These are phyloP conservation scores for Cryptocheilus praepositus DNA, from an alignment of 2,888 invertebrate species.

Conservation along the genomic window DNA sequence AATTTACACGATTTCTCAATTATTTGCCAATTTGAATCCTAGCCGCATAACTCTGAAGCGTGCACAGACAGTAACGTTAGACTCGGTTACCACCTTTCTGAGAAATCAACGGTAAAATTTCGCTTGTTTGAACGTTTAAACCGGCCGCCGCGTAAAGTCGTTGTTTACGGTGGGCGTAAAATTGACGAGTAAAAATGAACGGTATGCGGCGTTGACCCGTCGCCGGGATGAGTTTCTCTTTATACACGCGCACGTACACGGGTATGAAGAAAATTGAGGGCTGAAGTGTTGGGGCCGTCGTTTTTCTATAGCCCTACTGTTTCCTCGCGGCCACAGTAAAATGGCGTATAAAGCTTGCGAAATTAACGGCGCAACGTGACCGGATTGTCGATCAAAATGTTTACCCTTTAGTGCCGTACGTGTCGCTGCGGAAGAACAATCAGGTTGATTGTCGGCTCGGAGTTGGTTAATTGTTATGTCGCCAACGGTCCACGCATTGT, in stretches of 20 bases:
- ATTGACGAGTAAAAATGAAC: constrained; percentile 13
- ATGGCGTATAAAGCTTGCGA: constrained; percentile 5
- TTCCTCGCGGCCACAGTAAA: background rate
- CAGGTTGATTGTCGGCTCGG: too few relatives aligned
- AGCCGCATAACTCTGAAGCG: too few relatives aligned
- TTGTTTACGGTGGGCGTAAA: constrained; percentile 6
- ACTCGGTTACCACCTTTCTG: too few relatives aligned
- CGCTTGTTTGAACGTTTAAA: background rate
- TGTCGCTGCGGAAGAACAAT: too few relatives aligned
- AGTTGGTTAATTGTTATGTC: too few relatives aligned
- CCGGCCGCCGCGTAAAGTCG: background rate
- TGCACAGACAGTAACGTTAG: too few relatives aligned
- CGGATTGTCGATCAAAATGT: constrained; percentile 21
- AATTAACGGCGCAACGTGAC: constrained; percentile 19
- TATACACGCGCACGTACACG: background rate
- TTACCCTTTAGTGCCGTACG: background rate
- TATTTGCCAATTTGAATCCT: too few relatives aligned
- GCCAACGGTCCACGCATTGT: too few relatives aligned
- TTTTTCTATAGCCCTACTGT: background rate
- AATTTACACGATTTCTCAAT: too few relatives aligned
- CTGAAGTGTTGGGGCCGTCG: too few relatives aligned
- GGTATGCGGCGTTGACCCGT: background rate
- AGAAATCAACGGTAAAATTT: too few relatives aligned
- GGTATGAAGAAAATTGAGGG: background rate
- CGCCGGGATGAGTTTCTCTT: background rate